phyloP scores from a whole-genome alignment of 2,113 vertebrate species.

The Acinonyx jubatus region DNA sequence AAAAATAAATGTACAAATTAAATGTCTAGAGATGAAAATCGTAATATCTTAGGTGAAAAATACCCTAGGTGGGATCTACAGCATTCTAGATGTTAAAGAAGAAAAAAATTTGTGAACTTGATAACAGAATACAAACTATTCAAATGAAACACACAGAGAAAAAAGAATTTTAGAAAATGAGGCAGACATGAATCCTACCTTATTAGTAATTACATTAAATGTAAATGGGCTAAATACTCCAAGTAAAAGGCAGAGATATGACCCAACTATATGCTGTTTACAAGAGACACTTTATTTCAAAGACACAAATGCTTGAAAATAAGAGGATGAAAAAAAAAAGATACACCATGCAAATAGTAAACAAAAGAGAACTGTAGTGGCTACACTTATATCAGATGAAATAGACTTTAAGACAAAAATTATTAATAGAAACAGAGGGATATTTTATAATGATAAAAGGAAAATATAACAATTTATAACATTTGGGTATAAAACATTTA shows the following conservation, averaged over 20 bases:
- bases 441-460: neutral
- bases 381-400: neutral
- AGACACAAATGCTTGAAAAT: neutral
- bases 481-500: neutral
- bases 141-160: neutral
- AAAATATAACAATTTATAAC: neutral
- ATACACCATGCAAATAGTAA: neutral
- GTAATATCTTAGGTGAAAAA: neutral
- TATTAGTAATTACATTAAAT: neutral
- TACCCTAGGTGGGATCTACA: neutral
- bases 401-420: neutral
- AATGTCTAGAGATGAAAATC: neutral
- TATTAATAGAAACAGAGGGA: neutral
- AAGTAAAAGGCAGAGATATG: neutral
- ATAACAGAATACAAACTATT: neutral
- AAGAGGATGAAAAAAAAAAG: neutral
- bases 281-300: constrained; percentile 9
- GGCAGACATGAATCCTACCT: neutral
- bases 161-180: neutral
- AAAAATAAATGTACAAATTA: neutral
- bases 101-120: neutral
- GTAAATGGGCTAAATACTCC: neutral
- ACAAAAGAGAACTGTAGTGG: neutral
- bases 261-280: neutral
- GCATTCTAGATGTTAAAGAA: neutral